phyloP scores from a whole-genome alignment of 2,797 vertebrate species.

The Hoplostethus atlanticus region DNA sequence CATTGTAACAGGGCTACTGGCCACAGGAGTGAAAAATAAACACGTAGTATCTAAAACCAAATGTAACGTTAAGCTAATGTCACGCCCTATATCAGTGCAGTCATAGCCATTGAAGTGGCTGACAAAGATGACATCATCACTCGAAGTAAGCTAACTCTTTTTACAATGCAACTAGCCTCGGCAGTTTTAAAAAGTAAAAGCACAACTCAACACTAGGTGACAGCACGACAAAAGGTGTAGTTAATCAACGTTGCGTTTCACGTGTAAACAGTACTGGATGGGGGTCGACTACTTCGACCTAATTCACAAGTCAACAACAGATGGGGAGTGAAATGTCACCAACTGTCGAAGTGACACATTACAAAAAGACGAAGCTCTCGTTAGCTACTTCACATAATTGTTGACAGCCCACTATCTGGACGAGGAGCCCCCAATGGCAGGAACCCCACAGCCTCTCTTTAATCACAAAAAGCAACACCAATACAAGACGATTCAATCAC shows the following conservation, averaged over 20 bases:
- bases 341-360: conserved; percentile 14
- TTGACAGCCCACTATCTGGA: background rate
- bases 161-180: background rate
- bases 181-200: background rate
- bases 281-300: conserved; percentile 58
- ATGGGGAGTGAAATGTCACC: background rate
- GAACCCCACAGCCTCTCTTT: background rate
- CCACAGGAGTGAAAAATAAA: conserved; percentile 10
- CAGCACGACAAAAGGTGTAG: conserved; percentile 5
- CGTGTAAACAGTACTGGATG: conserved; percentile 43
- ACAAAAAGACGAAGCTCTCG: conserved; percentile 23
- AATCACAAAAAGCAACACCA: background rate
- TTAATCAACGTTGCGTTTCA: conserved; percentile 35
- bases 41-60: background rate
- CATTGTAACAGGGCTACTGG: background rate
- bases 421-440: background rate
- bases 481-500: conserved; percentile 38
- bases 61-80: background rate
- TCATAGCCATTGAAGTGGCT: background rate
- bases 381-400: background rate
- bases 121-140: conserved; percentile 1
- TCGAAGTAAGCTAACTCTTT: background rate
- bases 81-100: background rate
- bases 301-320: conserved; percentile 12
- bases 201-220: background rate